Evolutionary conservation across 2,113 vertebrate species (phyloP), one percentile per base, ranked within the genome.

Genomic region (Phycodurus eques): DNA sequence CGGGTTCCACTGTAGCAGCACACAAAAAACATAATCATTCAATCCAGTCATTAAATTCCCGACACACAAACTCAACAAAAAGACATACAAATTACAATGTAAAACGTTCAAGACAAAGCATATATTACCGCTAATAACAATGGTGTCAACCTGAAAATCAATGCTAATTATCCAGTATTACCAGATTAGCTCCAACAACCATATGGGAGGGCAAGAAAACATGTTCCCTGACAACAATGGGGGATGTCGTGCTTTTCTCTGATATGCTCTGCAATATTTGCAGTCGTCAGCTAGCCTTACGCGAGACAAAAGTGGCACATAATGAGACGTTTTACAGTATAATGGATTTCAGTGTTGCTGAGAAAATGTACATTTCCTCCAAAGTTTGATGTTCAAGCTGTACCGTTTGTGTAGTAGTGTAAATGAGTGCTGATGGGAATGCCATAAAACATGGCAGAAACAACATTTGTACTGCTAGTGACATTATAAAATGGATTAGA

Each of bases 311-410:
- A 57, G 54, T n/a, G 11, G 54, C 54, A 56, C 53, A n/a, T 57
- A 57, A 57, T 57, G 54, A 57, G 54, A n/a, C 54, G 54, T 57
- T n/a, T 57, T 57, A 57, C n/a, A 57, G 54, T 57, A 10, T 57
- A 57, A 57, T 57, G 19, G 54, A 57, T 57, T 57, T 57, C 54
- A 22, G 20, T 27, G 20, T 57, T 57, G 54, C 11, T 57, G 54
- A 27, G 54, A 57, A 57, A 57, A 57, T 22, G n/a, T 22, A 57
- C 54, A 57, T 57, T 57, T 57, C n/a, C 54, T 53, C 17, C 19
- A 53, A 17, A 13, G 4, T 53, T 19, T 53, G 4, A 9, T 22
- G 9, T 57, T n/a, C n/a, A 57, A 57, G n/a, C n/a, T 8, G 9
- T 57, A 57, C n/a, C 11, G 54, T 57, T 57, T 22, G n/a, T 22